Percentiles rank a stretch among this genome's conserved stretches.
Conservation (phyloP, 2,888 invertebrate species). For the Cheilosia grossa region DNA sequence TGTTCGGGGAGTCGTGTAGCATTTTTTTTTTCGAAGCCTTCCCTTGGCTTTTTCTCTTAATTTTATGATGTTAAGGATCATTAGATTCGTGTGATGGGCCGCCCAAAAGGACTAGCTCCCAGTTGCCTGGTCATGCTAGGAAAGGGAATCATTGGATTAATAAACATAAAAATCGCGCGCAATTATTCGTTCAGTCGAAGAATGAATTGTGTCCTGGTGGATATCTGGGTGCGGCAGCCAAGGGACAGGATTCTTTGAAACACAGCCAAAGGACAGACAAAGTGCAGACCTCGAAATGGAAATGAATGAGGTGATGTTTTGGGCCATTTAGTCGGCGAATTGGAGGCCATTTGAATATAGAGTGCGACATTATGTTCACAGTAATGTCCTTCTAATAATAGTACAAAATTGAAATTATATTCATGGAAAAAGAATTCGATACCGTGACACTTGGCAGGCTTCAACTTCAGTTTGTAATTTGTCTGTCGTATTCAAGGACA, state of each 20-base stretch:
- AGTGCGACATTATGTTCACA: slow-evolving; percentile 48
- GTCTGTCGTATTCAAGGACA: too few species aligned
- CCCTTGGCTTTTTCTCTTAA: slow-evolving; percentile 69
- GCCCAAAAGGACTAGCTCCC: slow-evolving; percentile 1
- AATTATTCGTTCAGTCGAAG: slow-evolving; percentile 66
- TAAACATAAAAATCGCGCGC: slow-evolving; percentile 76
- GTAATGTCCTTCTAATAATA: slow-evolving; percentile 65
- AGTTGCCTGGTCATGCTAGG: slow-evolving; percentile 35
- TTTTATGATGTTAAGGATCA: slow-evolving; percentile 83
- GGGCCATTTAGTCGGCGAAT: slow-evolving; percentile 70
- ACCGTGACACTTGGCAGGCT: background rate
- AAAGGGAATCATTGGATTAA: slow-evolving; percentile 78
- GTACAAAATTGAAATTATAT: slow-evolving; percentile 65
- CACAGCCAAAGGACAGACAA: slow-evolving; percentile 28
- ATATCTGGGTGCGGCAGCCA: background rate
- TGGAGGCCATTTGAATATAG: slow-evolving; percentile 65
- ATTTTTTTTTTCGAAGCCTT: slow-evolving; percentile 23
- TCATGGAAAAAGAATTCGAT: slow-evolving; percentile 20
- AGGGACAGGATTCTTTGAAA: background rate
- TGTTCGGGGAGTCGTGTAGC: slow-evolving; percentile 46
- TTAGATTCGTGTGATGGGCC: slow-evolving; percentile 78
- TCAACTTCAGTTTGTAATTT: too few species aligned
- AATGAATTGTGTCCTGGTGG: slow-evolving; percentile 47
- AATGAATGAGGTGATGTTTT: slow-evolving; percentile 71
- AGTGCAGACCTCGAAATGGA: slow-evolving; percentile 69